Conservation (phyloP, 2,888 invertebrate genomes). For the Tribolium freemani region DNA sequence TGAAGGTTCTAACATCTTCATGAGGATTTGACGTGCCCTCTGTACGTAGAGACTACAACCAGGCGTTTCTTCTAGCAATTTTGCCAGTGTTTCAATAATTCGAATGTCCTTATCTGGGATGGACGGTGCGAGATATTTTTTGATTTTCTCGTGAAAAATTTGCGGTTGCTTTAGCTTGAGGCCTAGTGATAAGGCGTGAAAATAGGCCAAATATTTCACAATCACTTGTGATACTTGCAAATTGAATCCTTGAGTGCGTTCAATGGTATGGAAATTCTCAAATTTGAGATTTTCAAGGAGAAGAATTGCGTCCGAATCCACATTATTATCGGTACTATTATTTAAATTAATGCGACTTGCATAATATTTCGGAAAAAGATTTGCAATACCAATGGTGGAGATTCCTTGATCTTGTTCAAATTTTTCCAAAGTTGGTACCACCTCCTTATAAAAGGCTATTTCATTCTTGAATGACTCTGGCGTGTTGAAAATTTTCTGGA, state of each 20-base stretch:
- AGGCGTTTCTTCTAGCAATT: background rate
- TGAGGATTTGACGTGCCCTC: background rate
- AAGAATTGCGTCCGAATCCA: constrained; percentile 66
- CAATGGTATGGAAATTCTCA: constrained; percentile 66
- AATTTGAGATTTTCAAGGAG: constrained; percentile 70
- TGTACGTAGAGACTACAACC: background rate
- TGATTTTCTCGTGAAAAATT: constrained; percentile 60
- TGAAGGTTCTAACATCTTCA: constrained; percentile 25
- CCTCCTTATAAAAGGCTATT: constrained; percentile 68
- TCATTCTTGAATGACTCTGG: constrained; percentile 70
- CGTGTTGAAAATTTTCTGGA: constrained; percentile 68
- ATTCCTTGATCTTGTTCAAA: constrained; percentile 67
- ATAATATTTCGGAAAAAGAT: constrained; percentile 59
- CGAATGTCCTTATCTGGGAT: background rate
- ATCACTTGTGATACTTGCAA: constrained; percentile 66
- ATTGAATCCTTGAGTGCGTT: constrained; percentile 68
- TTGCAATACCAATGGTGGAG: constrained; percentile 59
- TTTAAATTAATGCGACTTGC: constrained; percentile 54
- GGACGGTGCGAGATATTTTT: constrained; percentile 49
- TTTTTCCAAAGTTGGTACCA: constrained; percentile 67
- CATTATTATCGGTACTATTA: constrained; percentile 8
- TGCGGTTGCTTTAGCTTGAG: constrained; percentile 66
- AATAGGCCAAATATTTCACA: constrained; percentile 68
- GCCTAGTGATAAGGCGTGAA: constrained; percentile 71
- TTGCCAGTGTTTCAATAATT: background rate